A percentile compares a stretch with the other conserved stretches of the same genome.
Conservation (phyloP, 2,888 invertebrate genomes). For the Teleiodes luculella region DNA sequence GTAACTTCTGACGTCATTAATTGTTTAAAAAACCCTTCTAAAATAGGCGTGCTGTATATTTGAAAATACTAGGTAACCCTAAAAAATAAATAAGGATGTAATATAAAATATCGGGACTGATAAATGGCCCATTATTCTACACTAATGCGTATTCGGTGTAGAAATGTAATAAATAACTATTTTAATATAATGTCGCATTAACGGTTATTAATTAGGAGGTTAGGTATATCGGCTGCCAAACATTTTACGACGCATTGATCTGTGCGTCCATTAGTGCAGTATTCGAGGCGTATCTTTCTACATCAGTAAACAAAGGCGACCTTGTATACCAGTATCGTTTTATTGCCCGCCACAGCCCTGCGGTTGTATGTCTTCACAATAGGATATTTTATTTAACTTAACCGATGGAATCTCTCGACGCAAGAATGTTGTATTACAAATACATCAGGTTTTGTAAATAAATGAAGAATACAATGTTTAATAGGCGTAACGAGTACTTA, state of each 20-base stretch:
- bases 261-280: constrained; percentile 32
- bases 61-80: no score
- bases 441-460: neutral
- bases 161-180: constrained; percentile 15
- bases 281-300: constrained; percentile 54
- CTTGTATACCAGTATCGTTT: constrained; percentile 64
- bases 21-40: no score
- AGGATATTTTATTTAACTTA: constrained; percentile 21
- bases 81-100: no score
- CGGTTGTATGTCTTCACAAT: constrained; percentile 39
- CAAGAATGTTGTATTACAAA: neutral
- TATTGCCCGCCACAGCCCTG: constrained; percentile 62
- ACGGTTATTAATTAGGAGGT: constrained; percentile 18
- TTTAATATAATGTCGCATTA: constrained; percentile 14
- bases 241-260: constrained; percentile 22
- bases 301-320: constrained; percentile 69
- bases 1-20: no score
- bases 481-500: no score
- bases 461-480: neutral
- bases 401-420: neutral
- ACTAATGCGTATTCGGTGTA: neutral
- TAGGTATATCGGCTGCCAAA: constrained; percentile 22
- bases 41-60: no score
- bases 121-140: neutral
- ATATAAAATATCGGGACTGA: neutral